Conservation (phyloP, 2,888 invertebrate species). For the Plusia festucae region DNA sequence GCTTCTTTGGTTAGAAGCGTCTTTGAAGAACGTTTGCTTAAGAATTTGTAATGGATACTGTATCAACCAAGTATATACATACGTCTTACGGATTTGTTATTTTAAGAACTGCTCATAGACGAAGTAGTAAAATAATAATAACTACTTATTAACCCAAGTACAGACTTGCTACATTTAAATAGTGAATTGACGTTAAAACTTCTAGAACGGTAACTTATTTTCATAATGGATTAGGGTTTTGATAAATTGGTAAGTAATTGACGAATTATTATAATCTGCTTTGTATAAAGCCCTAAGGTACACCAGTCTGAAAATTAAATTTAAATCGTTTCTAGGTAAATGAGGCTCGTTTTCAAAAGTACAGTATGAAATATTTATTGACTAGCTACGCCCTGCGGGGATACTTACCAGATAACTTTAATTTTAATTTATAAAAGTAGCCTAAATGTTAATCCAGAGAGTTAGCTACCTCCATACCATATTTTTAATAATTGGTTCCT, state of each 20-base stretch:
- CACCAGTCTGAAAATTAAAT: slow-evolving; percentile 36
- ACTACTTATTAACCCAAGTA: background rate
- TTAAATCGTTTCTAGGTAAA: slow-evolving; percentile 39
- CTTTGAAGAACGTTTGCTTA: slow-evolving; percentile 25
- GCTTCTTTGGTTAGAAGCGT: slow-evolving; percentile 11
- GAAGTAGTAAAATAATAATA: background rate
- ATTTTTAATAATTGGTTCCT: too few relatives aligned
- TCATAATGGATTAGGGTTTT: slow-evolving; percentile 38
- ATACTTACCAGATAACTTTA: too few relatives aligned
- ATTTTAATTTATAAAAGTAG: too few relatives aligned
- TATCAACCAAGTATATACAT: background rate
- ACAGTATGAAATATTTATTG: slow-evolving; percentile 24
- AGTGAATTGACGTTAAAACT: slow-evolving; percentile 25
- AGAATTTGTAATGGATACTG: slow-evolving; percentile 24
- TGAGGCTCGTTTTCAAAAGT: slow-evolving; percentile 22
- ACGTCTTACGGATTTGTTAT: background rate
- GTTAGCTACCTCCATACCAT: too few relatives aligned
- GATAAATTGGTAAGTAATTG: slow-evolving; percentile 46
- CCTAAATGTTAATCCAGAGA: too few relatives aligned
- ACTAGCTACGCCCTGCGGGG: too few relatives aligned
- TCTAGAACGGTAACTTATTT: slow-evolving; percentile 26
- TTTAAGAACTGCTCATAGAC: background rate
- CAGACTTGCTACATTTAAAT: background rate
- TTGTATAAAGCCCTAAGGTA: slow-evolving; percentile 18
- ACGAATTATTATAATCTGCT: slow-evolving; percentile 41